A percentile compares a stretch with the other conserved stretches of the same genome.
Evolutionary conservation across 2,113 vertebrate species (phyloP).

Genomic region (Benitochromis conjunctus): DNA sequence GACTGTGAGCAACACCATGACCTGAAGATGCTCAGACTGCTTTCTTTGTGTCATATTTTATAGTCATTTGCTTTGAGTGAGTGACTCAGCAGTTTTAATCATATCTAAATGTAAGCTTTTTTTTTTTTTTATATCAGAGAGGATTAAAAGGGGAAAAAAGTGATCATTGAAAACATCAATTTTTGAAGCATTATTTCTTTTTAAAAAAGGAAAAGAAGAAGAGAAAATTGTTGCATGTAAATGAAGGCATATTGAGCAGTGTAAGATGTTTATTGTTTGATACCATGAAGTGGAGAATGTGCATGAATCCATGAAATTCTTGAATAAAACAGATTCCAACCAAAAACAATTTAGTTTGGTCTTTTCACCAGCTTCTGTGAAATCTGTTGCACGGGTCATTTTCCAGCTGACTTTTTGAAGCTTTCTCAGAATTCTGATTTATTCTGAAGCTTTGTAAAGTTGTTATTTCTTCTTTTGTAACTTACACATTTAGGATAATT

Average conservation of each 20-base stretch:
- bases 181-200: too few relatives aligned
- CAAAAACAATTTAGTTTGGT: neutral
- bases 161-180: too few relatives aligned
- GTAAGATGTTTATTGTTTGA: neutral
- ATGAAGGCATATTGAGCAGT: slow-evolving; percentile 1
- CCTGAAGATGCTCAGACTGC: neutral
- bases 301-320: neutral
- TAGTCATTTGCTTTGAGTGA: neutral
- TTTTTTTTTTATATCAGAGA: too few relatives aligned
- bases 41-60: neutral
- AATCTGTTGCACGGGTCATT: too few relatives aligned
- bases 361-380: too few relatives aligned
- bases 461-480: too few relatives aligned
- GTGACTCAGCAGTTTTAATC: neutral
- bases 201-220: too few relatives aligned
- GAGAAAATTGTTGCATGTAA: neutral
- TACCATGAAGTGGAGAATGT: neutral
- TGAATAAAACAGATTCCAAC: neutral
- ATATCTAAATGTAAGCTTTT: neutral
- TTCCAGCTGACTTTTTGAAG: neutral
- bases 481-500: too few relatives aligned
- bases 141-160: too few relatives aligned
- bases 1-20: neutral
- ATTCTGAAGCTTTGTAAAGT: too few relatives aligned
- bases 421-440: too few relatives aligned